Conservation (phyloP, 37 sponge, comb jelly and placozoan species). For the Oscarella lobularis region DNA sequence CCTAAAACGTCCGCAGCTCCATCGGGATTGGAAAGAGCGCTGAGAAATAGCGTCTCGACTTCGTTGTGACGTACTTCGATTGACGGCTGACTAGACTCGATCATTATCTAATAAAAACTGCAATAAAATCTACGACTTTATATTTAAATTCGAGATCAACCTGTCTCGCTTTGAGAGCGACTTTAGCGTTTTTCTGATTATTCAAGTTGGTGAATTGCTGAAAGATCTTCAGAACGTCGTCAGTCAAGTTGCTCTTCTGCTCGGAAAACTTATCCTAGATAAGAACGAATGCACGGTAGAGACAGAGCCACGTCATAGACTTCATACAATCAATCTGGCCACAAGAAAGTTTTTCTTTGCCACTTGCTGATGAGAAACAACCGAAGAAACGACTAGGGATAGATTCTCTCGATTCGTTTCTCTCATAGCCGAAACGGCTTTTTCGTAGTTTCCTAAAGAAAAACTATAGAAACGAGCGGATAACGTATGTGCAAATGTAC, state of each 20-base stretch:
- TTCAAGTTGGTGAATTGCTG: conserved; percentile 54
- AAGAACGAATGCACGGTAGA: not conserved
- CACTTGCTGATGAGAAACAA: conserved; percentile 83
- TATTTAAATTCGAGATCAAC: too few species aligned
- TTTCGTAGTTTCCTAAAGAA: conserved; percentile 32
- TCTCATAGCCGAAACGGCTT: conserved; percentile 36
- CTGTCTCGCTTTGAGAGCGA: conserved; percentile 69
- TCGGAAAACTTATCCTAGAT: not conserved
- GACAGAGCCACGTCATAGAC: not conserved
- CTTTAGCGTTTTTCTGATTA: conserved; percentile 86
- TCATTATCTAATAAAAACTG: conserved; percentile 45
- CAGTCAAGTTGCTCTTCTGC: conserved; percentile 19
- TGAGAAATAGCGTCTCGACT: conserved; percentile 85
- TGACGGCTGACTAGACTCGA: conserved; percentile 72
- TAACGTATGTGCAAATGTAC: not conserved
- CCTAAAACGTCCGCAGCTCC: not conserved
- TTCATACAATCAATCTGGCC: conserved; percentile 62
- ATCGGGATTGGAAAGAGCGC: conserved; percentile 22
- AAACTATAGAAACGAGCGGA: not conserved
- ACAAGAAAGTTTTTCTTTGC: conserved; percentile 57
- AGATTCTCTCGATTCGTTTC: conserved; percentile 40
- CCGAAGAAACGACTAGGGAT: conserved; percentile 45
- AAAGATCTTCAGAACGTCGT: conserved; percentile 51
- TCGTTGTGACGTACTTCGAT: conserved; percentile 84
- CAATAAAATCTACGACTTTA: not conserved